Base-by-base conservation (phyloP, 1,140 invertebrate species). In the Drosophila bocqueti region DNA sequence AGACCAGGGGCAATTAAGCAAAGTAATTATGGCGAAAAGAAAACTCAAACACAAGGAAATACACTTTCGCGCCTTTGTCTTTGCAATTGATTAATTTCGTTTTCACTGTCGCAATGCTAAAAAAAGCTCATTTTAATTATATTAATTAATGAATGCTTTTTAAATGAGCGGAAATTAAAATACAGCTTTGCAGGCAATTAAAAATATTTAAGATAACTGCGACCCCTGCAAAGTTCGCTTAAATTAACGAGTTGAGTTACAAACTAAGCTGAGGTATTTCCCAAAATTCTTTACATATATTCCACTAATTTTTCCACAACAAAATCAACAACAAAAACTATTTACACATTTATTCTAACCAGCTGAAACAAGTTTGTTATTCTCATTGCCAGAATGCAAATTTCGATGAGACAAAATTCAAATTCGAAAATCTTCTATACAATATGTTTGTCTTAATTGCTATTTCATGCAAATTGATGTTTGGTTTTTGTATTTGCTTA, bases 21-120 rank as follows among this genome's bases (percentile, higher is more conserved):
- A 76, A 87, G 61, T 81, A 84, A 84, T 68, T 62, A 63, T 66
- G 71, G 52, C 42, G 79, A 34, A 54, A 63, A 59, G 59, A 63
- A 69, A 67, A 57, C 29, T 71, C 81, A 80, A 63, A 57, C 50
- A 77, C 81, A 80, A 63, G 84, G 76, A 87, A 86, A 87, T 78
- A 89, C 49, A 83, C 58, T 83, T 87, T 71, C 64, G 52, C 71
- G 77, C 62, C 67, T 78, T 67, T 74, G 58, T 81, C 72, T 58
- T 78, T 89, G 68, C 73, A 78, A 81, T 84, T 87, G 81, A 87
- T 89, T 87, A 89, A 87, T 89, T 83, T 67, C 49, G 83, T 59
- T 58, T 59, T 59, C 18, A 26, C 45, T 68, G 65, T 72, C 73
- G 50, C 54, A 65, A 42, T 21, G 67, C 60, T 62, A 58, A 69